These are phyloP conservation scores for Mormyrus hasselquistii DNA, from an alignment of 2,797 vertebrate genomes.

Conservation along the genomic window DNA sequence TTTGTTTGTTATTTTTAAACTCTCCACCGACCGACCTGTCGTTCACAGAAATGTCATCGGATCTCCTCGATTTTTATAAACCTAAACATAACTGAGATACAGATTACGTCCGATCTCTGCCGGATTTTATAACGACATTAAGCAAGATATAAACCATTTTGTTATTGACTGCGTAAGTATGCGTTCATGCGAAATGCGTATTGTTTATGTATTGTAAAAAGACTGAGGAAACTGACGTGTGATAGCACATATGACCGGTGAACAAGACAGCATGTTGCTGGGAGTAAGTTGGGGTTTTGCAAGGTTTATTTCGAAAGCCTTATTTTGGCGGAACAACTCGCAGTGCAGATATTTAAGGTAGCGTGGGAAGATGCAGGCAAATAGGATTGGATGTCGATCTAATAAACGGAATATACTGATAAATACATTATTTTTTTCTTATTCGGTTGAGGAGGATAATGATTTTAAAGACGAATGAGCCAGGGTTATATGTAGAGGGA, in stretches of 20 bases:
- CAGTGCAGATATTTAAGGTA: constrained; percentile 25
- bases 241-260: not conserved
- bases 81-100: not conserved
- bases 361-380: constrained; percentile 25
- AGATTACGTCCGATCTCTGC: not conserved
- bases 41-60: not conserved
- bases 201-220: not conserved
- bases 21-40: not conserved
- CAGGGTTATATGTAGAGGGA: not conserved
- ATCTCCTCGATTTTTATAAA: not conserved
- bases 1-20: constrained; percentile 17
- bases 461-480: not conserved
- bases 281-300: not conserved
- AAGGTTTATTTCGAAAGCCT: constrained; percentile 21
- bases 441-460: not conserved
- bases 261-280: not conserved
- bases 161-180: not conserved
- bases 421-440: not conserved
- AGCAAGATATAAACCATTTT: not conserved
- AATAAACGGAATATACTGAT: not conserved
- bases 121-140: not conserved
- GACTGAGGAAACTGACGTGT: not conserved
- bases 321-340: constrained; percentile 34
- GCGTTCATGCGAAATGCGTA: not conserved
- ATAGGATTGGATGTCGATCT: not conserved